Evolutionary conservation across 2,113 vertebrate species (phyloP), one percentile per base, ranked within the genome.

Genomic region (Mirounga angustirostris): DNA sequence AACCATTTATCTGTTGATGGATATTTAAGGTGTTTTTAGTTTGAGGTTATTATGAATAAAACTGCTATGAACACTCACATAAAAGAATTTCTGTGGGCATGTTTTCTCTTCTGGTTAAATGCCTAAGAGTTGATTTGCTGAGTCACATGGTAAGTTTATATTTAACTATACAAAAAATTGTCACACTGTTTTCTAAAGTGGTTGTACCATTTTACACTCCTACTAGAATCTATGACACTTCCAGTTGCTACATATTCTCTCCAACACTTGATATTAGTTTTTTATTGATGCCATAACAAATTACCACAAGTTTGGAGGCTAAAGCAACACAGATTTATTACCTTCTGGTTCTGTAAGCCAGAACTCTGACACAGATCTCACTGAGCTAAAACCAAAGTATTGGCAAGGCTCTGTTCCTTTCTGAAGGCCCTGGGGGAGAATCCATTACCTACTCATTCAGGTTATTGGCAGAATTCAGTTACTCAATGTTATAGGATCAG

Each of bases 151-250:
- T 52, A 91, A 91, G 30, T 78, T 95, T 91, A 46, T 84, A 79
- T 91, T 96, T 91, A 88, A 83, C 50, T 89, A 22, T 22, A 65
- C 30, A 83, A 87, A 56, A 96, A 73, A 76, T 73, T 84, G 19
- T 84, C 46, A 59, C 61, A n/a, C 26, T 50, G 3, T 78, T 96
- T 79, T 91, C 54, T 63, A 80, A 91, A 94, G 33, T 69, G 40
- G 11, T 89, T 95, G 36, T 80, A 56, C 19, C 40, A 87, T 58
- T 96, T 96, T 67, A 95, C 2, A 80, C 28, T 89, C 80, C 15
- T 54, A 73, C 8, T 4, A 22, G 50, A 96, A 73, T 67, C 21
- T 67, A 15, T 63, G 76, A 94, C 36, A 94, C 43, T 88, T 89
- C 36, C n/a, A 10, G 5, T 56, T 73, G 40, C n/a, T 89, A 2